These are phyloP conservation scores for Unio pictorum DNA, from an alignment of 2,888 invertebrate species.

Conservation along the genomic window DNA sequence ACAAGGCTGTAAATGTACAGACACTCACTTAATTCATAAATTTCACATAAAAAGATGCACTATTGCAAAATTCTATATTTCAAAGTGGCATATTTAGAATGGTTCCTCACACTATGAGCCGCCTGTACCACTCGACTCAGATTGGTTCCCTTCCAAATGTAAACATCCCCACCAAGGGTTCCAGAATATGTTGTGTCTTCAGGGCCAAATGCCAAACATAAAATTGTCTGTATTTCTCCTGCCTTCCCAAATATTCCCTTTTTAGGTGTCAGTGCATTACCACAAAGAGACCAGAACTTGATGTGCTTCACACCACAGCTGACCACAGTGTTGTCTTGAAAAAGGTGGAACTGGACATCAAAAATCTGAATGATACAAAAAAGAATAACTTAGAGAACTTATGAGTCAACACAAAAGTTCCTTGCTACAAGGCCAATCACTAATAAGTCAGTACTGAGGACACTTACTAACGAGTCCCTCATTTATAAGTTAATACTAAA, in stretches of 20 bases:
- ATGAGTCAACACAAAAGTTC: too few species aligned
- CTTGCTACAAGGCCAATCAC: too few species aligned
- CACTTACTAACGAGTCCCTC: too few species aligned
- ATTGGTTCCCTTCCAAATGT: conserved; percentile 69
- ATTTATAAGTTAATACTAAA: too few species aligned
- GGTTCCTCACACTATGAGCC: conserved; percentile 68
- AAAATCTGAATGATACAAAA: conserved; percentile 60
- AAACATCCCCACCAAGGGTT: conserved; percentile 71
- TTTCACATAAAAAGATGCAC: background rate
- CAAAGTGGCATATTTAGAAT: background rate
- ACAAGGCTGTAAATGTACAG: too few species aligned
- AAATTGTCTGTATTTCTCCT: conserved; percentile 71
- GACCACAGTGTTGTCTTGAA: conserved; percentile 60
- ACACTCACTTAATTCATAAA: too few species aligned
- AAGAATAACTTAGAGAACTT: background rate
- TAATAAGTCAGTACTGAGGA: too few species aligned
- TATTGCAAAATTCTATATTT: background rate
- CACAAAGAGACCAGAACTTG: conserved; percentile 71
- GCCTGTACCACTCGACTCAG: conserved; percentile 64
- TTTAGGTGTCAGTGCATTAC: conserved; percentile 69
- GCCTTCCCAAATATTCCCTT: conserved; percentile 70
- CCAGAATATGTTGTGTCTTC: conserved; percentile 68
- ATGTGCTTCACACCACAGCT: conserved; percentile 72
- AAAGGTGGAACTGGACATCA: conserved; percentile 69
- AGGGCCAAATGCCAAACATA: conserved; percentile 67